Evolutionary conservation across 2,888 invertebrate species (phyloP).

Genomic region (Timema cristinae): DNA sequence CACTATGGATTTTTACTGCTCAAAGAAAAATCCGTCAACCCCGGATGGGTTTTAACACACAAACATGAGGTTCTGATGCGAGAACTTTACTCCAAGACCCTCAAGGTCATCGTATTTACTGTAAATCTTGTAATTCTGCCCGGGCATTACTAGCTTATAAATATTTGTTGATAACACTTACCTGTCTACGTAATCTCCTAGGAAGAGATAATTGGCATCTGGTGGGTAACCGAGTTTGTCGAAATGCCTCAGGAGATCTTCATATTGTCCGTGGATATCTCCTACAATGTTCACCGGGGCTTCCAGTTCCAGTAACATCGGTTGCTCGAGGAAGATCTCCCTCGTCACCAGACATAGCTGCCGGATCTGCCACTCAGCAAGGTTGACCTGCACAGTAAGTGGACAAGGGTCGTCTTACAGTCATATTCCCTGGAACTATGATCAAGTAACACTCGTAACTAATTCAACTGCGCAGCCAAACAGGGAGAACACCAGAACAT

Average conservation of each 20-base stretch:
- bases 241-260: slow-evolving; percentile 50
- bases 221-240: slow-evolving; percentile 51
- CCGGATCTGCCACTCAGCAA: slow-evolving; percentile 42
- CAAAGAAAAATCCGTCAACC: no score
- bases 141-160: neutral
- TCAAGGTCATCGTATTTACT: no score
- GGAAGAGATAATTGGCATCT: slow-evolving; percentile 49
- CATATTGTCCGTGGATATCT: slow-evolving; percentile 52
- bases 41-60: no score
- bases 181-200: slow-evolving; percentile 55
- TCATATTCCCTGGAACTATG: no score
- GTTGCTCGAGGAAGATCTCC: slow-evolving; percentile 44
- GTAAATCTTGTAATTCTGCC: neutral
- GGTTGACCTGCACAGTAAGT: slow-evolving; percentile 15
- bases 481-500: no score
- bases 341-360: slow-evolving; percentile 44
- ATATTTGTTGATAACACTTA: slow-evolving; percentile 28
- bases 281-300: slow-evolving; percentile 52
- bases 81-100: no score
- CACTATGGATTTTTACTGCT: no score
- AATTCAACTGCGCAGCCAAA: no score
- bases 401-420: no score
- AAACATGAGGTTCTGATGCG: no score
- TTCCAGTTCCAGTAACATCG: slow-evolving; percentile 48
- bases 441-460: no score